Evolutionary conservation across 2,888 invertebrate species (phyloP).

Genomic region (Nipponacmea schrenckii): DNA sequence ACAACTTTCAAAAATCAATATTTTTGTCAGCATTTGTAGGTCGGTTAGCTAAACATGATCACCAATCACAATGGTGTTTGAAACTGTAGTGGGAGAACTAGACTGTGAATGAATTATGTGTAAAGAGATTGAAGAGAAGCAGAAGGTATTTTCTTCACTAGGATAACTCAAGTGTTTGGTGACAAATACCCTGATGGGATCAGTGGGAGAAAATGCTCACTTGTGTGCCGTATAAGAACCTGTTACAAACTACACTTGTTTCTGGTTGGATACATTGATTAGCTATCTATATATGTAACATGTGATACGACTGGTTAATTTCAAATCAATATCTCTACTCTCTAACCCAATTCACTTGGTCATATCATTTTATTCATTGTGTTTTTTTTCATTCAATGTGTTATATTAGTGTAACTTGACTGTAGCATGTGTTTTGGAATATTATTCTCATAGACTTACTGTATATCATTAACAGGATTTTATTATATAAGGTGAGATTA

Average conservation of each 20-base stretch:
- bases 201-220: too few species aligned
- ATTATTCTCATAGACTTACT: neutral
- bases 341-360: neutral
- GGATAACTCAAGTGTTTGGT: too few species aligned
- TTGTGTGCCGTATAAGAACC: too few species aligned
- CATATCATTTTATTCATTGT: slow-evolving; percentile 6
- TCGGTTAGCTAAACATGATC: neutral
- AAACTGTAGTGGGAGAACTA: neutral
- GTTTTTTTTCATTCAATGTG: neutral
- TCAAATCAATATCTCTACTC: neutral
- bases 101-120: neutral
- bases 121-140: too few species aligned
- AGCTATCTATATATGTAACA: slow-evolving; percentile 4
- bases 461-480: too few species aligned
- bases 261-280: slow-evolving; percentile 11
- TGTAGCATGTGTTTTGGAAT: neutral
- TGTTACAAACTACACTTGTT: too few species aligned
- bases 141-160: too few species aligned
- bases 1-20: neutral
- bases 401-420: slow-evolving; percentile 1
- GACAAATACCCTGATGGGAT: too few species aligned
- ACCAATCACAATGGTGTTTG: neutral
- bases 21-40: slow-evolving; percentile 6
- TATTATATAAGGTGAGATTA: too few species aligned
- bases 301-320: slow-evolving; percentile 12